Conservation (phyloP, 23 tunicate species). For the Ascidia mentula region DNA sequence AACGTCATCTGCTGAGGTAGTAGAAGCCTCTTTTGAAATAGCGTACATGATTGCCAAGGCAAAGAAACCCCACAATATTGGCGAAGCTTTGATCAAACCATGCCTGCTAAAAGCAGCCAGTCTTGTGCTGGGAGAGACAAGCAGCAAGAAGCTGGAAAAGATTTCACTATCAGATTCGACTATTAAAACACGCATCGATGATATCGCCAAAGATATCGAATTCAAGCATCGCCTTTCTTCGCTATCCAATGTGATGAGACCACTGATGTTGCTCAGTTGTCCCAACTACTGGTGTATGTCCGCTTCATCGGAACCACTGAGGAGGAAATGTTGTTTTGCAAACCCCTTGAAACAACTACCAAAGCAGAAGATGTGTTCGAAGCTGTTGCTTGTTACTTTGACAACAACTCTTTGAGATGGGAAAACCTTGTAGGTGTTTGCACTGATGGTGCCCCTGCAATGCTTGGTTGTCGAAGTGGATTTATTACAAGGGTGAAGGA, state of each 20-base stretch:
- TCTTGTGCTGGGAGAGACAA: no score
- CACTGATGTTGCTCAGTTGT: constrained; percentile 47
- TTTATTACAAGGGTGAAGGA: constrained; percentile 4
- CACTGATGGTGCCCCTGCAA: constrained; percentile 67
- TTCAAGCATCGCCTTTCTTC: no score
- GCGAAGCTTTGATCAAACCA: no score
- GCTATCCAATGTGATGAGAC: constrained; percentile 62
- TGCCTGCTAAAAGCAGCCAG: no score
- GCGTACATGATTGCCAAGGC: no score
- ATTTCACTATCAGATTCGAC: no score
- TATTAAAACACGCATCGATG: no score
- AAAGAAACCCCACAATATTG: no score
- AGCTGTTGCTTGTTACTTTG: constrained; percentile 28
- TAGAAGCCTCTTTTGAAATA: no score
- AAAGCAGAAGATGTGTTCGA: constrained; percentile 44
- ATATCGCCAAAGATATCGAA: no score
- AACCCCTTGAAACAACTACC: constrained; percentile 50
- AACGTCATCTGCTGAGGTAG: no score
- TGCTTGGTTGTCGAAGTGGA: constrained; percentile 21
- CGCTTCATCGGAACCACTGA: constrained; percentile 35
- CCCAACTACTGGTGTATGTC: constrained; percentile 48
- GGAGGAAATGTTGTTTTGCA: constrained; percentile 46
- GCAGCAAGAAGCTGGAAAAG: no score
- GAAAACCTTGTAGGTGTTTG: constrained; percentile 54
- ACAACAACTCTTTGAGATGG: constrained; percentile 29